phyloP scores from a whole-genome alignment of 2,888 invertebrate species.

The Brassicogethes aeneus region DNA sequence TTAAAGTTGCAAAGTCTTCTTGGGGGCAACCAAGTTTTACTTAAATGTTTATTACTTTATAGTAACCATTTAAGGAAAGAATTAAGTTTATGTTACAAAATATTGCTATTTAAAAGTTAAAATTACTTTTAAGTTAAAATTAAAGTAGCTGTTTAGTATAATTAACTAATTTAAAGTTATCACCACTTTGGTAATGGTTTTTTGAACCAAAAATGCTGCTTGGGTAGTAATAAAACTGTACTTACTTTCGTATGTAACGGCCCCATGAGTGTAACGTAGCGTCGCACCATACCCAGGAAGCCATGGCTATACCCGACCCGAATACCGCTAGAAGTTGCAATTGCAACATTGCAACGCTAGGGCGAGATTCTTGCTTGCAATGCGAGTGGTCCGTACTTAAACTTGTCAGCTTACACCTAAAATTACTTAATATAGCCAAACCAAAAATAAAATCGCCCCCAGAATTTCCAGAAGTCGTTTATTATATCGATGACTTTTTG shows the following conservation, averaged over 20 bases:
- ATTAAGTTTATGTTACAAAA: too few species aligned
- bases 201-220: too few species aligned
- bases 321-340: conserved; percentile 76
- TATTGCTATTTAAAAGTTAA: too few species aligned
- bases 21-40: too few species aligned
- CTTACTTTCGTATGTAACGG: conserved; percentile 70
- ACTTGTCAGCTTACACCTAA: conserved; percentile 43
- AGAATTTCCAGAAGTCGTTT: neutral
- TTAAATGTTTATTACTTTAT: too few species aligned
- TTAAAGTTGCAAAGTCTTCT: too few species aligned
- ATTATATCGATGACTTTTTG: neutral
- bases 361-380: conserved; percentile 62
- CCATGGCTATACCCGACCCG: conserved; percentile 79
- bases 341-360: conserved; percentile 75
- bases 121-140: too few species aligned
- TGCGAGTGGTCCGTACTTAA: conserved; percentile 37
- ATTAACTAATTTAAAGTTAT: too few species aligned
- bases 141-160: too few species aligned
- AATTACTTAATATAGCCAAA: conserved; percentile 8
- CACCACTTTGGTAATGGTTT: too few species aligned
- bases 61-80: too few species aligned
- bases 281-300: conserved; percentile 90
- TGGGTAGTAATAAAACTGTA: neutral
- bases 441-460: conserved; percentile 3
- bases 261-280: conserved; percentile 81